These are phyloP conservation scores for Nannoperca obscura DNA, from an alignment of 2,797 vertebrate genomes.

Conservation along the genomic window DNA sequence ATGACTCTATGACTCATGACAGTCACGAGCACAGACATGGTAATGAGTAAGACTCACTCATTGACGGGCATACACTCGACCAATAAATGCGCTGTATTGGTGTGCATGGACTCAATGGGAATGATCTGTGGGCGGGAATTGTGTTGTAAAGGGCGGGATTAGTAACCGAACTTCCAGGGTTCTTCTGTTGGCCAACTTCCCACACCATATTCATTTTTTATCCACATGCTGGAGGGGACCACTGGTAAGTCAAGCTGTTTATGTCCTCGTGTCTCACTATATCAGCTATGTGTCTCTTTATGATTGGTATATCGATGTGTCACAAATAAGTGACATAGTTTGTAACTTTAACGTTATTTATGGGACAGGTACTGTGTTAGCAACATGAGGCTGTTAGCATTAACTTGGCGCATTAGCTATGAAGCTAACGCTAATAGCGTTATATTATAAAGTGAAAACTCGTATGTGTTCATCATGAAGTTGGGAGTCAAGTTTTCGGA, in stretches of 20 bases:
- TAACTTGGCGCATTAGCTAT: conserved; percentile 9
- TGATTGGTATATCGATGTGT: accelerated
- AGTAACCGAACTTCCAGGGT: background rate
- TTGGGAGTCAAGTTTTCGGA: background rate
- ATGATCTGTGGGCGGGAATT: background rate
- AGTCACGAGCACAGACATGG: no score
- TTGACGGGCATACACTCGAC: background rate
- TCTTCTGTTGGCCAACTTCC: conserved; percentile 1
- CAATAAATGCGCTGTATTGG: conserved; percentile 18
- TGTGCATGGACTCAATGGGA: conserved; percentile 43
- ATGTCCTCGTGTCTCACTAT: accelerated
- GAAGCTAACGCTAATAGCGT: conserved; percentile 5
- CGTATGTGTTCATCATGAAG: background rate
- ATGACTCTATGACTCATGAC: conserved; percentile 37
- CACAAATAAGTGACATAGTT: accelerated
- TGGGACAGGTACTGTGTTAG: background rate
- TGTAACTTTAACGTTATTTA: background rate
- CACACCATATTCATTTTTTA: conserved; percentile 20
- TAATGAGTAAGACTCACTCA: conserved; percentile 5
- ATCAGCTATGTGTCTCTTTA: accelerated
- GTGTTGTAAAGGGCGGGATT: conserved; percentile 11
- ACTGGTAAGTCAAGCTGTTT: conserved; percentile 4
- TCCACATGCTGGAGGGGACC: background rate
- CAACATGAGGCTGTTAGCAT: conserved; percentile 10
- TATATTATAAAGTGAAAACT: background rate